Evolutionary conservation across 2,888 invertebrate species (phyloP).

Genomic region (Lasioglossum marginatum): DNA sequence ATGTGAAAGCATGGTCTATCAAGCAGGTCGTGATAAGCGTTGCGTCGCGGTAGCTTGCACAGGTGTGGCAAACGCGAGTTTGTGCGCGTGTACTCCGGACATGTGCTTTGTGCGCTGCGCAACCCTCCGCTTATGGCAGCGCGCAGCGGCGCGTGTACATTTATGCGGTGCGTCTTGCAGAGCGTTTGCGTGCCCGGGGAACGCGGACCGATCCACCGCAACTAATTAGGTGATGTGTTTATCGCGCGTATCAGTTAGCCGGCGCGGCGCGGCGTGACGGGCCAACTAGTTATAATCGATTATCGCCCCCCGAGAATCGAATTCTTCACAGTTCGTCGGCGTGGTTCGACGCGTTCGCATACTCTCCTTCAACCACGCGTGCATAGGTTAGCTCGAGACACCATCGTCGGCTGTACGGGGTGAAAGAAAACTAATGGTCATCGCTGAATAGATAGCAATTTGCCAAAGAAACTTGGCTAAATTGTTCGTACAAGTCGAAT

Average conservation of each 20-base stretch:
- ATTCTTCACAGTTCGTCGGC: constrained; percentile 75
- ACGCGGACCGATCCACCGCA: constrained; percentile 76
- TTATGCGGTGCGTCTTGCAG: constrained; percentile 26
- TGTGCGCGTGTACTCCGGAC: constrained; percentile 4
- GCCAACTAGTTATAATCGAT: constrained; percentile 78
- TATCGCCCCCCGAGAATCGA: constrained; percentile 73
- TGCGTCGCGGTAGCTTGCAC: not conserved
- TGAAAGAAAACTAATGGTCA: not conserved
- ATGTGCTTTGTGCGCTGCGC: constrained; percentile 25
- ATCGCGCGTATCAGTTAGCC: constrained; percentile 80
- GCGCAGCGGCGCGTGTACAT: constrained; percentile 23
- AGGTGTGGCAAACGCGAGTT: constrained; percentile 3
- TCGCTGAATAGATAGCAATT: not conserved
- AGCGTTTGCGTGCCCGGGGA: constrained; percentile 70
- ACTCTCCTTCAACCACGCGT: not conserved
- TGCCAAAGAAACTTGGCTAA: not conserved
- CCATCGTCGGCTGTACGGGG: not conserved
- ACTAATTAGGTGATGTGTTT: constrained; percentile 83
- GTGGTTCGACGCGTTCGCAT: constrained; percentile 10
- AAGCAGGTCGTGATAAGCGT: constrained; percentile 56
- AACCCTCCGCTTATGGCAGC: not conserved
- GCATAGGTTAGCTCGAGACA: not conserved
- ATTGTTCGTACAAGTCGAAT: not conserved
- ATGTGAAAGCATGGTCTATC: constrained; percentile 58
- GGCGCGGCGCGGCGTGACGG: constrained; percentile 64